A percentile compares a stretch with the other conserved stretches of the same genome.
phyloP scores from a whole-genome alignment of 2,888 invertebrate species.

The Cynaeus angustus region DNA sequence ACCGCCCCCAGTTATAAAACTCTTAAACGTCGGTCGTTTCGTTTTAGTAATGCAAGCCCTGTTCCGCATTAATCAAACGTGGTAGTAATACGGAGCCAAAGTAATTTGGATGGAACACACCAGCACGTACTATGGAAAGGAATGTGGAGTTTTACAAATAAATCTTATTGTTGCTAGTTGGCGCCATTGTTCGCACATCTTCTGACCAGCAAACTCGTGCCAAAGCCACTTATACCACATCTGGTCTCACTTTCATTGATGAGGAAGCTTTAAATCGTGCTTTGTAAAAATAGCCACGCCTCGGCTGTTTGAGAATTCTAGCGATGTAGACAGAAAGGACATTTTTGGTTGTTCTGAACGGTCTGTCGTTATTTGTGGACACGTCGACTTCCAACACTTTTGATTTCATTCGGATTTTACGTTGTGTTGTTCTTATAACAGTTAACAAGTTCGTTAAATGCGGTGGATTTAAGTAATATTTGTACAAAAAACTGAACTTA shows the following conservation, averaged over 20 bases:
- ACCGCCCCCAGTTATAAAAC: slow-evolving; percentile 23
- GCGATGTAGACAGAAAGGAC: slow-evolving; percentile 20
- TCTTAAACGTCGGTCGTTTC: slow-evolving; percentile 6
- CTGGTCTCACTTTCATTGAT: slow-evolving; percentile 45
- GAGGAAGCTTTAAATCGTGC: slow-evolving; percentile 32
- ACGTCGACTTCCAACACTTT: background rate
- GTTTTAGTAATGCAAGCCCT: slow-evolving; percentile 34
- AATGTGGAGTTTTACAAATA: slow-evolving; percentile 54
- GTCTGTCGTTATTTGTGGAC: background rate
- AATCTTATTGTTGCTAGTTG: slow-evolving; percentile 54
- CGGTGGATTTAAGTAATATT: no score
- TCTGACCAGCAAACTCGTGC: slow-evolving; percentile 35
- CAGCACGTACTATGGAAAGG: slow-evolving; percentile 54
- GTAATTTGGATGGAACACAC: slow-evolving; percentile 50
- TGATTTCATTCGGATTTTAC: no score
- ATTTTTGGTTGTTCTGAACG: slow-evolving; percentile 6
- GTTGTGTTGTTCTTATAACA: no score
- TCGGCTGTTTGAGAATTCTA: slow-evolving; percentile 18
- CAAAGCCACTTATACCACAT: slow-evolving; percentile 44
- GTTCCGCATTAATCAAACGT: slow-evolving; percentile 40
- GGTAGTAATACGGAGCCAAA: slow-evolving; percentile 38
- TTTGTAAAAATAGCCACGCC: slow-evolving; percentile 40
- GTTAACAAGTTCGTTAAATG: no score
- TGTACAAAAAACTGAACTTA: no score
- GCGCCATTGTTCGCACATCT: slow-evolving; percentile 46